Evolutionary conservation across 2,113 vertebrate species (phyloP), one percentile per base, ranked within the genome.

Genomic region (Podiceps cristatus): DNA sequence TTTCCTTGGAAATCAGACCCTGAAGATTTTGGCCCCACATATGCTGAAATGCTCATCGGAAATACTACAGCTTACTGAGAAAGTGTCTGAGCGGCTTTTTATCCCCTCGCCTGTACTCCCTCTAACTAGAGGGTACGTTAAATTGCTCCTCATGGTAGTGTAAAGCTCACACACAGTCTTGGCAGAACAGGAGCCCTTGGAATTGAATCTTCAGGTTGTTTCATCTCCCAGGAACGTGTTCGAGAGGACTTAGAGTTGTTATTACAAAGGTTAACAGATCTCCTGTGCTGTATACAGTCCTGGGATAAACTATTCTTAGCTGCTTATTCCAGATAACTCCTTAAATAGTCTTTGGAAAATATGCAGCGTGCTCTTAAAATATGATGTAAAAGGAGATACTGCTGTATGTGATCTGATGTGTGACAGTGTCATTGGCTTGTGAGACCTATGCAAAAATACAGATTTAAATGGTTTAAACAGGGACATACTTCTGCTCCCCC

Each of bases 161-260:
- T 19, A 85, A 90, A 91, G 50, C 87, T 63, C 81, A 29, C 59
- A 69, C 59, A 44, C 13, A 0, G 67, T 45, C 74, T 73, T 94
- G 91, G 89, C 94, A 96, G 66, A 75, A 84, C 58, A 58, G 63
- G n/a, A 85, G 59, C 56, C 33, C 50, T 90, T 93, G 75, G 89
- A 94, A 83, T 6, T 90, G 81, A 67, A 58, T 67, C 58, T 86
- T 93, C 89, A 95, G 87, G 93, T 94, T 96, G 80, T 90, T 95
- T 97, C 93, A 96, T 93, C 89, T 93, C 87, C 63, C 89, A 95
- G 81, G 95, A 97, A 97, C 74, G 25, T 91, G 55, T 94, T 93
- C 77, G 67, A 88, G 88, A 76, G 89, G 74, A 86, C 85, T 96
- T 90, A 87, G 67, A 76, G 33, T 78, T 94, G 90, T 97, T 96